These are phyloP conservation scores for Pollimyrus isidori DNA, from an alignment of 2,113 vertebrate species.

Conservation along the genomic window DNA sequence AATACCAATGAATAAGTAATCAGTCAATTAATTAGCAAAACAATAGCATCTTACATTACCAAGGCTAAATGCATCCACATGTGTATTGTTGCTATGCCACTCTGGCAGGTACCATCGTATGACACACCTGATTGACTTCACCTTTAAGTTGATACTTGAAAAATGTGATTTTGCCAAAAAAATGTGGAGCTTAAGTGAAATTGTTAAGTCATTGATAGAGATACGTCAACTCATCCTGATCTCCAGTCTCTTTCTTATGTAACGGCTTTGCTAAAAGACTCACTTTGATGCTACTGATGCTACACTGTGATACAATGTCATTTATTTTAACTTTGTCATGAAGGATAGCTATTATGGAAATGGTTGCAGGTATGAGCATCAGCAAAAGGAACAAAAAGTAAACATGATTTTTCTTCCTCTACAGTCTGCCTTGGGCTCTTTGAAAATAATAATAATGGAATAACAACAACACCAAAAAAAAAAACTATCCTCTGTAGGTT, in stretches of 20 bases:
- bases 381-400: neutral
- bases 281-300: neutral
- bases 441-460: neutral
- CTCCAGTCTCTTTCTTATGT: neutral
- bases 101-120: neutral
- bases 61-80: neutral
- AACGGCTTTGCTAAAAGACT: neutral
- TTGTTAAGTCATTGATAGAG: neutral
- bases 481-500: neutral
- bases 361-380: neutral
- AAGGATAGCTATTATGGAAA: neutral
- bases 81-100: neutral
- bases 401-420: neutral
- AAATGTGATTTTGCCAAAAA: neutral
- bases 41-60: neutral
- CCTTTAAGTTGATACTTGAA: neutral
- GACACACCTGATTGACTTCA: neutral
- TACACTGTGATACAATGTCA: neutral
- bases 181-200: neutral
- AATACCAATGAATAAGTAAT: constrained; percentile 3
- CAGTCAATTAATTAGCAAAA: neutral
- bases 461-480: neutral
- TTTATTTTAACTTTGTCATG: neutral
- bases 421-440: neutral
- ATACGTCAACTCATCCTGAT: neutral